Percentiles rank a stretch among this genome's conserved stretches.
Evolutionary conservation across 2,797 vertebrate genomes (phyloP).

Genomic region (Natrix natrix): DNA sequence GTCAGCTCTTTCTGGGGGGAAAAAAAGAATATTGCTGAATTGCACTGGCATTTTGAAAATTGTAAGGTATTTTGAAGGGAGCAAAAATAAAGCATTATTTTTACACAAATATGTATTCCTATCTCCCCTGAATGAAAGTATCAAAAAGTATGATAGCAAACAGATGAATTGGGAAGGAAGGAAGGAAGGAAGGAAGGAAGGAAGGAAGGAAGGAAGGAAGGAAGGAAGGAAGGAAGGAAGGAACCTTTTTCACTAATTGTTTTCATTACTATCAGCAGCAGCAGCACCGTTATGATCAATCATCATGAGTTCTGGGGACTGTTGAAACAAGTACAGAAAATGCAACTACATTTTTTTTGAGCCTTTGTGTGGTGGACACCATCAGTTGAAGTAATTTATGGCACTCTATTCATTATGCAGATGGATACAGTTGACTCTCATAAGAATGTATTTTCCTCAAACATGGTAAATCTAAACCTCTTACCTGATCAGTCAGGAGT

Average conservation of each 20-base stretch:
- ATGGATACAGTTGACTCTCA: slow-evolving; percentile 10
- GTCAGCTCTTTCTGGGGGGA: background rate
- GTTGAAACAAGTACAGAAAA: background rate
- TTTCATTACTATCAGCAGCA: background rate
- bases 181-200: too few relatives aligned
- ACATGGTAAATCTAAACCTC: background rate
- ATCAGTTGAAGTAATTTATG: slow-evolving; percentile 1
- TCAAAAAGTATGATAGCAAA: background rate
- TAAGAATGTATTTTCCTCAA: background rate
- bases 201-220: background rate
- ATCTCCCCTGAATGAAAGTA: background rate
- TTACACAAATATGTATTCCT: background rate
- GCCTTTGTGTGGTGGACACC: background rate
- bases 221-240: background rate
- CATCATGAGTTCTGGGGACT: background rate
- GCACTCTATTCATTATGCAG: slow-evolving; percentile 7
- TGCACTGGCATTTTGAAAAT: background rate
- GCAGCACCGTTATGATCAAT: background rate
- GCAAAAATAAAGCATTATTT: background rate
- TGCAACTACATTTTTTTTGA: background rate
- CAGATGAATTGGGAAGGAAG: background rate
- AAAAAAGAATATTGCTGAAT: background rate
- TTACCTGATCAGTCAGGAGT: background rate
- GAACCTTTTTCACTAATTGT: background rate
- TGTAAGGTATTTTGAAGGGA: background rate